Evolutionary conservation across 2,888 invertebrate genomes (phyloP).

Genomic region (Colostygia pectinataria): DNA sequence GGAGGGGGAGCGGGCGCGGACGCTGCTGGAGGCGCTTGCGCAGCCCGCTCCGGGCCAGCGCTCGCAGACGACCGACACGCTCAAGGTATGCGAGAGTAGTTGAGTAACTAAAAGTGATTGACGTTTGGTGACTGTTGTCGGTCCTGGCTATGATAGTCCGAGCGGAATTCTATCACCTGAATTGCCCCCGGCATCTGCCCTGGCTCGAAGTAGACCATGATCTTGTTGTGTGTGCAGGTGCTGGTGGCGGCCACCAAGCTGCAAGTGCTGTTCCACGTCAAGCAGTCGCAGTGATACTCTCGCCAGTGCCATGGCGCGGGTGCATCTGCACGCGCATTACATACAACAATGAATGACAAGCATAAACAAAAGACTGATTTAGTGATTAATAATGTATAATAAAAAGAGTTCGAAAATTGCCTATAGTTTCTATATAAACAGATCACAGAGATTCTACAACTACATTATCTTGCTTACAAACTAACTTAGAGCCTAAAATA

Average conservation of each 20-base stretch:
- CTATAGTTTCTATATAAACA: background rate
- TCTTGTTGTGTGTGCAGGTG: conserved; percentile 35
- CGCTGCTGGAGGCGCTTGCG: conserved; percentile 28
- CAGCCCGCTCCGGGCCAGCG: conserved; percentile 17
- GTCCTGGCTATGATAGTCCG: too few species aligned
- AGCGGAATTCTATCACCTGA: too few species aligned
- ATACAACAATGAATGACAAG: too few species aligned
- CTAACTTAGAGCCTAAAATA: too few species aligned
- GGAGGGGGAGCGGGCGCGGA: conserved; percentile 12
- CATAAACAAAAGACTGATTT: background rate
- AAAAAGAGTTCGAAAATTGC: conserved; percentile 1
- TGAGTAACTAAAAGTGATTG: too few species aligned
- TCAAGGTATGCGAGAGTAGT: too few species aligned
- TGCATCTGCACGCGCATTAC: too few species aligned
- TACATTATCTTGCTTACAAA: too few species aligned
- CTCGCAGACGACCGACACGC: conserved; percentile 24
- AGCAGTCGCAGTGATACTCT: conserved; percentile 25
- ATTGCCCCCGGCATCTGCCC: too few species aligned
- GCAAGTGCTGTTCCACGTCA: conserved; percentile 40
- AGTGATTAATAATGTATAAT: background rate
- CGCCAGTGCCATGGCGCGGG: background rate
- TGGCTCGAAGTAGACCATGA: too few species aligned
- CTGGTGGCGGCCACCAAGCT: conserved; percentile 43
- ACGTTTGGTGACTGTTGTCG: too few species aligned
- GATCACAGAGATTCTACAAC: too few species aligned